These are phyloP conservation scores for Lophius americanus DNA, from an alignment of 2,797 vertebrate genomes.

Conservation along the genomic window DNA sequence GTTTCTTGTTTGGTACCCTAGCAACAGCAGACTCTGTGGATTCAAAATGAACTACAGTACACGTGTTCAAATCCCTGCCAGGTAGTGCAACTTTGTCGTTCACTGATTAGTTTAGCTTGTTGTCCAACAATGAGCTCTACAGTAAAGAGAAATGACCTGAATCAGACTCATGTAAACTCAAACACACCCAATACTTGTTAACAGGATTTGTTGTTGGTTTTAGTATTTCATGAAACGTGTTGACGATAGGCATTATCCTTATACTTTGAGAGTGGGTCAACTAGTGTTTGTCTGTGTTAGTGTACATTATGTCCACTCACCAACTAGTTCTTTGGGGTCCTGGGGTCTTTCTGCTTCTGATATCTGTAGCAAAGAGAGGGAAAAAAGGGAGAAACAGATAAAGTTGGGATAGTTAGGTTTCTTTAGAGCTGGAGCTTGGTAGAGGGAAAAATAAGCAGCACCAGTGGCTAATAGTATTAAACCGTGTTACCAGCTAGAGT, in stretches of 20 bases:
- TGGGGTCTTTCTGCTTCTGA: constrained; percentile 85
- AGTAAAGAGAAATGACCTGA: neutral
- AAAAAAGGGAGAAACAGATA: constrained; percentile 12
- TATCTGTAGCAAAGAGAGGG: constrained; percentile 65
- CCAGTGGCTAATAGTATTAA: neutral
- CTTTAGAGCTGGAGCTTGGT: constrained; percentile 5
- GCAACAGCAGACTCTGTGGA: no score
- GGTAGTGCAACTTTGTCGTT: no score
- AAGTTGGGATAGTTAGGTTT: constrained; percentile 24
- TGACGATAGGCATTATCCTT: neutral
- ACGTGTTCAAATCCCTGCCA: no score
- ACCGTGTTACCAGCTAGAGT: neutral
- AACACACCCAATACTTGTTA: neutral
- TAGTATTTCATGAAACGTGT: neutral
- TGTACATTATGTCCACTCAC: constrained; percentile 79
- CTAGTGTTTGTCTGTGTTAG: neutral
- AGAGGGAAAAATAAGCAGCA: constrained; percentile 2
- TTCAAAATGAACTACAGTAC: neutral
- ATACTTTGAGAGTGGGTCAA: neutral
- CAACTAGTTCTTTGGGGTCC: constrained; percentile 96
- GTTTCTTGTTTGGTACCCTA: no score
- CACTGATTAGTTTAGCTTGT: no score
- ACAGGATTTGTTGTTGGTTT: neutral
- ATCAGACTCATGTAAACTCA: neutral
- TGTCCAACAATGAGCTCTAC: neutral